Percentiles rank a stretch among this genome's conserved stretches.
These are phyloP conservation scores for Plutella xylostella DNA, from an alignment of 2,888 invertebrate genomes.

Conservation along the genomic window DNA sequence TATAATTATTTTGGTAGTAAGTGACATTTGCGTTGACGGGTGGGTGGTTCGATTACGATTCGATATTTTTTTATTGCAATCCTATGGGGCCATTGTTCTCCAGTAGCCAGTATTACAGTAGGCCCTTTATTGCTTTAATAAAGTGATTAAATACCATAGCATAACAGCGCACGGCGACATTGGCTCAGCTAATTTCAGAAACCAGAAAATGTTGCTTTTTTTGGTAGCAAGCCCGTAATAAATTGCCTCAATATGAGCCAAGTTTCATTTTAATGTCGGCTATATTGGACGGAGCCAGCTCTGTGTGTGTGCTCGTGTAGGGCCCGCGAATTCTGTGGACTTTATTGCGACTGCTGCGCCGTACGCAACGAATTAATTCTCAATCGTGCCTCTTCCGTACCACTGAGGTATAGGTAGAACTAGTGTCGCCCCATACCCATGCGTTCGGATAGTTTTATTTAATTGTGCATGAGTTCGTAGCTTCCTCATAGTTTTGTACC, in stretches of 20 bases:
- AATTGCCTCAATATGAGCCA: not conserved
- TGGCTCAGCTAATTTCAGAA: conserved; percentile 44
- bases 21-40: conserved; percentile 27
- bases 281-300: not conserved
- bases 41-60: conserved; percentile 35
- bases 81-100: conserved; percentile 45
- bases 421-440: too few species aligned
- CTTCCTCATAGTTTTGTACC: too few species aligned
- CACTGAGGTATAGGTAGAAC: too few species aligned
- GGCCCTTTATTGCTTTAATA: conserved; percentile 49
- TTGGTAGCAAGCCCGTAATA: not conserved
- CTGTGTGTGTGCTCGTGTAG: not conserved
- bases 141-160: conserved; percentile 55
- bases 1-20: conserved; percentile 38
- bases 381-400: too few species aligned
- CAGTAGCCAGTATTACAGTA: conserved; percentile 11
- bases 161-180: conserved; percentile 34
- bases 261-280: not conserved
- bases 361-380: too few species aligned
- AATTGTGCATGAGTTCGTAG: too few species aligned
- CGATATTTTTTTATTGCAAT: conserved; percentile 49
- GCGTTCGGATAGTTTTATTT: too few species aligned
- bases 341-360: too few species aligned
- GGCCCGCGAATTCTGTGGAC: not conserved
- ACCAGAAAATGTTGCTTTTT: conserved; percentile 26